phyloP scores from a whole-genome alignment of 2,888 invertebrate genomes.

The Desoria tigrina region DNA sequence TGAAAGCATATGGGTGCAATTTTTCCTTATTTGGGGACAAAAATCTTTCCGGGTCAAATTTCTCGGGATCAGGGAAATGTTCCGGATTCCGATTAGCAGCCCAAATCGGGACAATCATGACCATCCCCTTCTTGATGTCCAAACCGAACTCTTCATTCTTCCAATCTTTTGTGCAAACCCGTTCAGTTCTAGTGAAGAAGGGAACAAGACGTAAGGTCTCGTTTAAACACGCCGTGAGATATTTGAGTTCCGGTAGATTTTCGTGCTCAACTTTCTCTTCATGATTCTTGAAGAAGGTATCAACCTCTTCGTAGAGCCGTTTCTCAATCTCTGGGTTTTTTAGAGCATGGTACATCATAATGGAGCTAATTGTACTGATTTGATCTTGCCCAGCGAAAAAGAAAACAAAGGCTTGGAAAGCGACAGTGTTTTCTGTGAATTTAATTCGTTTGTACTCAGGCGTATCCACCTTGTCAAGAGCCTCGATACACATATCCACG shows the following conservation, averaged over 20 bases:
- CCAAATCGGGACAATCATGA: conserved; percentile 40
- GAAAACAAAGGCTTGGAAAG: conserved; percentile 42
- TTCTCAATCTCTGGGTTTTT: conserved; percentile 39
- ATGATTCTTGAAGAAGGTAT: conserved; percentile 33
- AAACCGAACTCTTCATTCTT: conserved; percentile 32
- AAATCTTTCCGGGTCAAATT: conserved; percentile 47
- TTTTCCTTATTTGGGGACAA: conserved; percentile 44
- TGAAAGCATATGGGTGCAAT: conserved; percentile 36
- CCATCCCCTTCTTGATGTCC: conserved; percentile 41
- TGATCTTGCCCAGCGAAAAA: conserved; percentile 50
- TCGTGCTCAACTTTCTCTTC: conserved; percentile 44
- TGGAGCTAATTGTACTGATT: conserved; percentile 35
- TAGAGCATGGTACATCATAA: conserved; percentile 32
- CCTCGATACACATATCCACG: conserved; percentile 25
- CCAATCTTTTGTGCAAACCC: conserved; percentile 49
- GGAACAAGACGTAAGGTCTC: conserved; percentile 44
- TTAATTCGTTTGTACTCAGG: conserved; percentile 34
- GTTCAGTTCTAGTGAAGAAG: conserved; percentile 42
- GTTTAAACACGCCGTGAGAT: conserved; percentile 41
- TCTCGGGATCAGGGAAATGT: conserved; percentile 37
- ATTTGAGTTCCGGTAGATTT: conserved; percentile 39
- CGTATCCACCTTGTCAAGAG: conserved; percentile 33
- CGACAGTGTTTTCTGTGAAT: conserved; percentile 35
- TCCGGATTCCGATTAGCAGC: conserved; percentile 40
- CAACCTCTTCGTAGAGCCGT: conserved; percentile 42